Evolutionary conservation across 2,888 invertebrate genomes (phyloP).

Genomic region (Eupeodes latifasciatus): DNA sequence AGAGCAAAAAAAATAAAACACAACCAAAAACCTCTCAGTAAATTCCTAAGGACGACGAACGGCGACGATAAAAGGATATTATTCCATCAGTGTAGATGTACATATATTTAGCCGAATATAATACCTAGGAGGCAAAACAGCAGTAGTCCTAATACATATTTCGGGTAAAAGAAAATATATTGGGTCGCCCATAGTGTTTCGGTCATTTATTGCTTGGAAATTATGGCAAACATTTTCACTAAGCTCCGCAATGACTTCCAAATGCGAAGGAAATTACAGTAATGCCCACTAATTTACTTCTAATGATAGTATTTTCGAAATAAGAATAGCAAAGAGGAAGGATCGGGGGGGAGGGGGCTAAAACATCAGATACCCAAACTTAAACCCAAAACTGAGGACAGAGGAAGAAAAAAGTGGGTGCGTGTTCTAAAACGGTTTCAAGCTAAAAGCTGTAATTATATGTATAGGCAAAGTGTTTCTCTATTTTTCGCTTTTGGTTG

Average conservation of each 20-base stretch:
- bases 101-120: background rate
- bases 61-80: background rate
- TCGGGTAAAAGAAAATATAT: slow-evolving; percentile 22
- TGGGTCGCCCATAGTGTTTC: slow-evolving; percentile 58
- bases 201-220: slow-evolving; percentile 75
- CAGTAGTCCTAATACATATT: background rate
- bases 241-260: slow-evolving; percentile 76
- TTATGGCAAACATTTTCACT: slow-evolving; percentile 75
- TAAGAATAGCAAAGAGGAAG: background rate
- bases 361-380: background rate
- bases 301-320: slow-evolving; percentile 72
- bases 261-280: slow-evolving; percentile 75
- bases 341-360: background rate
- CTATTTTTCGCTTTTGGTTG: slow-evolving; percentile 1
- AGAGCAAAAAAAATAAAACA: slow-evolving; percentile 14
- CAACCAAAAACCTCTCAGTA: background rate
- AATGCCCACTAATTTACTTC: slow-evolving; percentile 76
- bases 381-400: background rate
- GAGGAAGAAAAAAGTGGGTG: slow-evolving; percentile 34
- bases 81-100: background rate
- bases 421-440: slow-evolving; percentile 67
- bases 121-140: too few relatives aligned
- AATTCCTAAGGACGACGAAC: slow-evolving; percentile 15
- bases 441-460: slow-evolving; percentile 69
- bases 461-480: slow-evolving; percentile 44